These are phyloP conservation scores for Sylvia atricapilla DNA, from an alignment of 2,113 vertebrate species.

Conservation along the genomic window DNA sequence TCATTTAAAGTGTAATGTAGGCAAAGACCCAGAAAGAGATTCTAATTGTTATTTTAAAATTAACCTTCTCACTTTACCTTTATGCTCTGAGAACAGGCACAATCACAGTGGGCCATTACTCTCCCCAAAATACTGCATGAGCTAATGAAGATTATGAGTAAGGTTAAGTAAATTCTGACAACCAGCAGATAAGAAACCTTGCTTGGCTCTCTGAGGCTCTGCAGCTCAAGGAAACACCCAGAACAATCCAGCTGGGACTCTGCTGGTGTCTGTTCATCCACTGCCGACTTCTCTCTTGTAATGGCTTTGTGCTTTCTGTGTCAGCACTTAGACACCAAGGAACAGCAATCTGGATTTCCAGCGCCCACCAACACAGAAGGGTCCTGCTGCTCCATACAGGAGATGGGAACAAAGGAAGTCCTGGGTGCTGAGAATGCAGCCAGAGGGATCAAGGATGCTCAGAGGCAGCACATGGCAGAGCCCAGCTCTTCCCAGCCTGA, in stretches of 20 bases:
- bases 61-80: conserved; percentile 53
- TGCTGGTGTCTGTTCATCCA: neutral
- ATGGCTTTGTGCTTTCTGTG: neutral
- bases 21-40: conserved; percentile 45
- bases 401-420: neutral
- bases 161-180: neutral
- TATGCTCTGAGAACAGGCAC: conserved; percentile 5
- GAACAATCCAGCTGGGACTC: neutral
- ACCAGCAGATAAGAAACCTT: neutral
- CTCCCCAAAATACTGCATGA: neutral
- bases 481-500: neutral
- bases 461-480: neutral
- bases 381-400: rapidly evolving
- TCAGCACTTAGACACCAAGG: neutral
- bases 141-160: neutral
- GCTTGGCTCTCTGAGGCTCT: neutral
- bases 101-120: rapidly evolving
- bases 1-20: conserved; percentile 45
- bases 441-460: neutral
- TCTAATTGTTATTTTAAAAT: conserved; percentile 62
- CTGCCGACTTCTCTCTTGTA: neutral
- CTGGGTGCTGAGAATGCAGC: neutral
- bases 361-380: neutral
- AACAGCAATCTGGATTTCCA: neutral
- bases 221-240: neutral